A percentile compares a stretch with the other conserved stretches of the same genome.
Evolutionary conservation across 2,888 invertebrate species (phyloP).

Genomic region (Melikaiella ostensackeni): DNA sequence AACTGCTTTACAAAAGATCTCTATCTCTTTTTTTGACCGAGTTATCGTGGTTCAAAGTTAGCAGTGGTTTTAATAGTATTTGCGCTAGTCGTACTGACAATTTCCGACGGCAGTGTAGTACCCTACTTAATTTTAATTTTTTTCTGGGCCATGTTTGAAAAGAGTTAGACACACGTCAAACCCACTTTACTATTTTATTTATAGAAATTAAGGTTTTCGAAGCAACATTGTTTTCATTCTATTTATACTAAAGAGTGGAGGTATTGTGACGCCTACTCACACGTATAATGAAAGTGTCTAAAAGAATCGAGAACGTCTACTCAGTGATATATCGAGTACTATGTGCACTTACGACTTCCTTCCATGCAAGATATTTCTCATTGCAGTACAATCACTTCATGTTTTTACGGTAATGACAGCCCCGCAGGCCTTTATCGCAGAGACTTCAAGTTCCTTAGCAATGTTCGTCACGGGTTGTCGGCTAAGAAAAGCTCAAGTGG

Average conservation of each 20-base stretch:
- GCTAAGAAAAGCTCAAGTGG: conserved; percentile 59
- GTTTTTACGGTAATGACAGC: not conserved
- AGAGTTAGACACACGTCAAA: not conserved
- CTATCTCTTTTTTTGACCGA: too few species aligned
- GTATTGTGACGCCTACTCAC: not conserved
- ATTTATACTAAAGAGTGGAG: not conserved
- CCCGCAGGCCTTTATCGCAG: conserved; percentile 11
- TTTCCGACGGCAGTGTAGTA: too few species aligned
- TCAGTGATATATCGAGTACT: not conserved
- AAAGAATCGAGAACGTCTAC: not conserved
- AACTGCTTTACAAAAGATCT: too few species aligned
- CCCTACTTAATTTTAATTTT: not conserved
- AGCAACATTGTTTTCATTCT: not conserved
- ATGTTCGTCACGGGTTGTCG: conserved; percentile 55
- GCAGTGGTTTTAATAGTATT: too few species aligned
- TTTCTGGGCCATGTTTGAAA: not conserved
- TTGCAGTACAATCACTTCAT: not conserved
- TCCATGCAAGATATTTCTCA: not conserved
- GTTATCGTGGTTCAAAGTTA: too few species aligned
- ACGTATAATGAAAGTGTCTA: not conserved
- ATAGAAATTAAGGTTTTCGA: not conserved
- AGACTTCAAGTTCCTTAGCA: conserved; percentile 28
- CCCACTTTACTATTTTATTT: not conserved
- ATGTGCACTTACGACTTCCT: not conserved
- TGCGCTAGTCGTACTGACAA: too few species aligned